Percentiles rank a stretch among this genome's conserved stretches.
Evolutionary conservation across 1,140 invertebrate species (phyloP).

Genomic region (Adelges cooleyi): DNA sequence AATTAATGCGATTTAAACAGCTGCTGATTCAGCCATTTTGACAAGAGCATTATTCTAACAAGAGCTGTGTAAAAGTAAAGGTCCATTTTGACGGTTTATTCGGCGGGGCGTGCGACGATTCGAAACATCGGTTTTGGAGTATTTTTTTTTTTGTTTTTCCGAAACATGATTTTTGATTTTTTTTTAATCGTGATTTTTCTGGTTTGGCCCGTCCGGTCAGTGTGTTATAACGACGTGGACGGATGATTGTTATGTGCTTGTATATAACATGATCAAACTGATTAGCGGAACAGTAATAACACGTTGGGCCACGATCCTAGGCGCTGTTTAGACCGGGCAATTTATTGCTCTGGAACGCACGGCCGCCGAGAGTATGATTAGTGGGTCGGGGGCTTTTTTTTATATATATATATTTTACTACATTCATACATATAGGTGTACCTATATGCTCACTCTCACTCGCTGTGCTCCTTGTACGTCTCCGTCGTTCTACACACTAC

Average conservation of each 20-base stretch:
- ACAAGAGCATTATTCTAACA: too few relatives aligned
- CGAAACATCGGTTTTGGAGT: too few relatives aligned
- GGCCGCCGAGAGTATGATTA: slow-evolving; percentile 22
- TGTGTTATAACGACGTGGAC: slow-evolving; percentile 26
- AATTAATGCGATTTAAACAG: too few relatives aligned
- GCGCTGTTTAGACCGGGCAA: slow-evolving; percentile 28
- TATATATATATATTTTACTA: not conserved
- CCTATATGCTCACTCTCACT: not conserved
- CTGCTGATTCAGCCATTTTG: too few relatives aligned
- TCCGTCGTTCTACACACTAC: not conserved
- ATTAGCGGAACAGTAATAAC: slow-evolving; percentile 29
- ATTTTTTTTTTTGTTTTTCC: too few relatives aligned
- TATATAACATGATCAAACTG: slow-evolving; percentile 27
- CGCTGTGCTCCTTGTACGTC: not conserved
- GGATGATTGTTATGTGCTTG: slow-evolving; percentile 28
- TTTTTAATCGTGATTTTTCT: too few relatives aligned
- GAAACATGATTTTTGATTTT: too few relatives aligned
- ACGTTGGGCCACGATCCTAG: slow-evolving; percentile 16
- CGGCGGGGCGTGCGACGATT: too few relatives aligned
- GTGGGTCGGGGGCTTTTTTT: not conserved
- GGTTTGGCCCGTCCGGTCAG: not conserved
- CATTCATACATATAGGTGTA: not conserved
- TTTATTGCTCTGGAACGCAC: slow-evolving; percentile 27
- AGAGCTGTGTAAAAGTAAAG: too few relatives aligned
- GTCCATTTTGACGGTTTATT: too few relatives aligned